phyloP scores from a whole-genome alignment of 2,797 vertebrate species.

The Manis pentadactyla region DNA sequence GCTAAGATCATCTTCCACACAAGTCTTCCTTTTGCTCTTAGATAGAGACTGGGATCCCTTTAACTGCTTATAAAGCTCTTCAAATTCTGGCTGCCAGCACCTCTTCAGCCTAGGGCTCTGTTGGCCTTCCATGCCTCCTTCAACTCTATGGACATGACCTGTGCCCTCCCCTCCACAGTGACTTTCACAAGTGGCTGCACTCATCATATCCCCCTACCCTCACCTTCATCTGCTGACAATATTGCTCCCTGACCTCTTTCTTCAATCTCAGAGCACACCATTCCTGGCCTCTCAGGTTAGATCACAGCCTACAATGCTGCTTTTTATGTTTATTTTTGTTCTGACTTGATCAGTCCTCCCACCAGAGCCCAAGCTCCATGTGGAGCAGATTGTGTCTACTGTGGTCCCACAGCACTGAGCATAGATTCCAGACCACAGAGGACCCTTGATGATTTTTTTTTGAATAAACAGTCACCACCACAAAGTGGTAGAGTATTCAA shows the following conservation, averaged over 20 bases:
- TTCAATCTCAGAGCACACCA: not conserved
- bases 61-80: not conserved
- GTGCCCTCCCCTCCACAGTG: not conserved
- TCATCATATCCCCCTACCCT: no score
- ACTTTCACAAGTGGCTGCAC: not conserved
- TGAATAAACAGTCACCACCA: not conserved
- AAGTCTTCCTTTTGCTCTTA: not conserved
- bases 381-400: accelerated
- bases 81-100: no score
- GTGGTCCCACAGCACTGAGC: not conserved
- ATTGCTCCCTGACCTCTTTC: not conserved
- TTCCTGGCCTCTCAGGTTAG: no score
- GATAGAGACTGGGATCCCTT: not conserved
- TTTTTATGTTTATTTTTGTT: not conserved
- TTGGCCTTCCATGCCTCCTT: not conserved
- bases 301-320: accelerated
- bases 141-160: no score
- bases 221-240: not conserved
- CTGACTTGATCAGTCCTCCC: not conserved
- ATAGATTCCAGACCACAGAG: not conserved
- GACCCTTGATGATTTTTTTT: no score
- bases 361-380: not conserved
- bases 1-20: not conserved
- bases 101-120: not conserved
- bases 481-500: not conserved